phyloP scores from a whole-genome alignment of 2,113 vertebrate species.

The Phylloscopus trochiloides region DNA sequence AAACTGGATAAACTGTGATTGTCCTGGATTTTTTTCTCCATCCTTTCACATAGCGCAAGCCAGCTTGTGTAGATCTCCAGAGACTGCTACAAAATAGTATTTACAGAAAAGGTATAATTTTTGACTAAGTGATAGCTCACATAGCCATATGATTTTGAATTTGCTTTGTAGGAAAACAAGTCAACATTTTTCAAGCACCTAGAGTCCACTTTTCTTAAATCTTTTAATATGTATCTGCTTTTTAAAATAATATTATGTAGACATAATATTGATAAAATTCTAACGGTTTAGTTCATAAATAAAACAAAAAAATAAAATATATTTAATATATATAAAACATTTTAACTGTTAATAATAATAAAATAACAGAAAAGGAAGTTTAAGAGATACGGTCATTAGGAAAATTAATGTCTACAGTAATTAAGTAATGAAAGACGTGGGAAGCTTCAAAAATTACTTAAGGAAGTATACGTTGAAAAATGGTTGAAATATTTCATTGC shows the following conservation, averaged over 20 bases:
- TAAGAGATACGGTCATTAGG: not conserved
- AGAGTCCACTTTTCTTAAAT: not conserved
- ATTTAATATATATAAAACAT: not conserved
- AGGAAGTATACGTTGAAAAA: not conserved
- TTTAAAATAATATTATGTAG: not conserved
- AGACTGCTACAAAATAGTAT: not conserved
- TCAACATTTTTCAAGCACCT: not conserved
- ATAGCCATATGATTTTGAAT: not conserved
- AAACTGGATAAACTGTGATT: not conserved
- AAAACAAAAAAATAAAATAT: not conserved
- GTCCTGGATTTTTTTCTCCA: not conserved
- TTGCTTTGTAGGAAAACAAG: not conserved
- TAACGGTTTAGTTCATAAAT: not conserved
- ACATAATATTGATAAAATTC: not conserved
- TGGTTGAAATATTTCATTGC: not conserved
- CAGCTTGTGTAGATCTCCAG: not conserved
- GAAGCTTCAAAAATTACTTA: not conserved
- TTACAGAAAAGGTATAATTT: not conserved
- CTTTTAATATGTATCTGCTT: not conserved
- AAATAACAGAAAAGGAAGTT: not conserved
- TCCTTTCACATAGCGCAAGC: not conserved
- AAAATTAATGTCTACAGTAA: not conserved
- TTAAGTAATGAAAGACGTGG: not conserved
- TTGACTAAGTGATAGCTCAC: not conserved
- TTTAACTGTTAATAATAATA: not conserved